Base-by-base conservation (phyloP, 2,888 invertebrate species). In the Cantharis flavilabris region DNA sequence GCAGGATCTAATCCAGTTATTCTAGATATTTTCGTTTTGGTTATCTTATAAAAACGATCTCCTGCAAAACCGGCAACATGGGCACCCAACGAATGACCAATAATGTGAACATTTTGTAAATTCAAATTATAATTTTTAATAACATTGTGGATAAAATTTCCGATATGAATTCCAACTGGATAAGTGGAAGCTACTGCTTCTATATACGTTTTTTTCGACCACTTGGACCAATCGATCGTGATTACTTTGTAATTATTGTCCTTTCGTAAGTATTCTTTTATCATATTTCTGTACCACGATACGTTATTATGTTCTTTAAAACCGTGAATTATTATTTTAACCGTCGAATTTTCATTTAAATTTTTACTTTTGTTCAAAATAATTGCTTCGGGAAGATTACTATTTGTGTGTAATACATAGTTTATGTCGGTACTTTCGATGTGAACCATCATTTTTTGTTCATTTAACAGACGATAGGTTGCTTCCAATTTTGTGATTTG, bases 1-100 rank as follows among this genome's bases (percentile, higher is more conserved):
- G 91, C 91, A 3, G 91, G 90, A 85, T 91, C 91, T 82, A 91
- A 81, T 0, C 89, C 91, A 28, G 89, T 89, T 62, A 90, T 89
- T 75, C 90, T 85, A 5, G 83, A 85, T 16, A 90, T 76, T 82
- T 84, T 85, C 26, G 73, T 14, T 3, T 81, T 80, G 13, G 82
- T 83, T 26, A 26, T 14, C 23, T 81, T 77, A 33, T 77, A 79
- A 14, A 86, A 74, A 30, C 72, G 75, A 82, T 86, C 84, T 2
- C 84, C 85, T 5, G 84, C 83, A 73, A 86, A 85, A 23, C 84
- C 86, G 7, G 85, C 85, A 49, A 87, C 80, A 76, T 87, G 87
- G 1, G 85, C 80, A 1, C 87, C 87, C 69, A 87, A 77, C n/a
- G 87, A 87, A 80, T 87, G 87, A 0, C 86, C 87, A 11, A 87